A percentile compares a stretch with the other conserved stretches of the same genome.
These are phyloP conservation scores for Pedionomus torquatus DNA, from an alignment of 2,113 vertebrate species.

Conservation along the genomic window DNA sequence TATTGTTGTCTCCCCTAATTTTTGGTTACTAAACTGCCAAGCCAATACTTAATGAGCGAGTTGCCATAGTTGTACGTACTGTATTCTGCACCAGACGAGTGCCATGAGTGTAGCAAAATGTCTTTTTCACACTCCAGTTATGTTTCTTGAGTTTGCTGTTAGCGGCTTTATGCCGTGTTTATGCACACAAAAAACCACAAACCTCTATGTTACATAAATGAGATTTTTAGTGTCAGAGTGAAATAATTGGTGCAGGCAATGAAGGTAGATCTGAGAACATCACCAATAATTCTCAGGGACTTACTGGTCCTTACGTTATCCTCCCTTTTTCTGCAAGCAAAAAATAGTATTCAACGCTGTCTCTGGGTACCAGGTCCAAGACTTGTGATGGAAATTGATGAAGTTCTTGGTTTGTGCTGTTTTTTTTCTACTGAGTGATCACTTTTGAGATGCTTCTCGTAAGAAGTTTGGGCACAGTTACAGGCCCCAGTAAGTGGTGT, in stretches of 20 bases:
- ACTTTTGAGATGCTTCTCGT: background rate
- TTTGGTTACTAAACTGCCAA: background rate
- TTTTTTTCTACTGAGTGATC: background rate
- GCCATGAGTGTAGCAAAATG: background rate
- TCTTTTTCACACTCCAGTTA: background rate
- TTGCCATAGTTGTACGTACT: background rate
- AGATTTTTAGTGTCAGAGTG: background rate
- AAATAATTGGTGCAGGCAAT: background rate
- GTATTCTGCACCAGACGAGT: background rate
- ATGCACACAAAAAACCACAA: background rate
- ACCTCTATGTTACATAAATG: background rate
- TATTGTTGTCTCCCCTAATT: background rate
- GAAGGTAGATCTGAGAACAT: background rate
- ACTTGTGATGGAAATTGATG: background rate
- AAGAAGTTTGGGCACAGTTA: background rate
- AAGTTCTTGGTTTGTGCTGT: background rate
- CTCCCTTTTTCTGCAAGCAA: background rate
- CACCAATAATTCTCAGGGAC: background rate
- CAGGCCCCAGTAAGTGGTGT: background rate
- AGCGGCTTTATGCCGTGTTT: background rate
- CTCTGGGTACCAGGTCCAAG: background rate
- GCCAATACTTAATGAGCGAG: background rate
- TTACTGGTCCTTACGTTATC: background rate
- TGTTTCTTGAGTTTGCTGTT: background rate
- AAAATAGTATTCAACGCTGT: background rate